Base-by-base conservation (phyloP, 2,113 vertebrate species). In the Nerophis lumbriciformis region DNA sequence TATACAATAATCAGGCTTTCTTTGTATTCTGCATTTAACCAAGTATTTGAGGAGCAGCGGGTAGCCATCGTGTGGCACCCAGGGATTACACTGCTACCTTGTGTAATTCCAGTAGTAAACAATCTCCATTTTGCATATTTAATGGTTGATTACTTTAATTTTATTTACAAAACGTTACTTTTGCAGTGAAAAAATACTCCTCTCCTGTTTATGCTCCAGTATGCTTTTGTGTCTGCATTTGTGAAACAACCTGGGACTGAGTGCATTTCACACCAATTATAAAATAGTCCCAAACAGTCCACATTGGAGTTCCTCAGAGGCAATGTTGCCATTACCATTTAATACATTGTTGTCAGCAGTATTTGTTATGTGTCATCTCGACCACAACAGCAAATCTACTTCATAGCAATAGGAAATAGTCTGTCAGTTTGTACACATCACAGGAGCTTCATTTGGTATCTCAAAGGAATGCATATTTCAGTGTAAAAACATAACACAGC, bases 201-300 rank as follows among this genome's bases (percentile, higher is more conserved):
- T 65, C 21, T 42, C 1, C 2, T 65, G 14, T 48, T 8, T 5
- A 57, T 12, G 16, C 59, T 50, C 45, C 56, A 53, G 19, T 75
- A 55, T 57, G 58, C 65, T 65, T 73, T 53, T 61, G 54, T 49
- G 59, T 62, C 59, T 60, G 42, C 51, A 36, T 65, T 45, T 60
- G 64, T 42, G 72, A 66, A 12, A 51, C 19, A 44, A 72, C 58
- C 57, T 2, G 63, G 71, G 70, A 72, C 55, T 65, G 9, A 62
- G 50, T 55, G 37, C 52, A 55, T 77, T 83, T 85, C 79, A 83
- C 75, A 82, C 71, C 69, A 82, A 83, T 87, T 82, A 83, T 58
- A 81, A 65, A 67, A 62, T 62, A 51, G 69, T 28, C 15, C 16
- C 35, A n/a, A 47, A 53, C 51, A 69, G 19, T 16, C 54, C 19